These are phyloP conservation scores for Petrocephalus sullivani DNA, from an alignment of 2,797 vertebrate species.

Conservation along the genomic window DNA sequence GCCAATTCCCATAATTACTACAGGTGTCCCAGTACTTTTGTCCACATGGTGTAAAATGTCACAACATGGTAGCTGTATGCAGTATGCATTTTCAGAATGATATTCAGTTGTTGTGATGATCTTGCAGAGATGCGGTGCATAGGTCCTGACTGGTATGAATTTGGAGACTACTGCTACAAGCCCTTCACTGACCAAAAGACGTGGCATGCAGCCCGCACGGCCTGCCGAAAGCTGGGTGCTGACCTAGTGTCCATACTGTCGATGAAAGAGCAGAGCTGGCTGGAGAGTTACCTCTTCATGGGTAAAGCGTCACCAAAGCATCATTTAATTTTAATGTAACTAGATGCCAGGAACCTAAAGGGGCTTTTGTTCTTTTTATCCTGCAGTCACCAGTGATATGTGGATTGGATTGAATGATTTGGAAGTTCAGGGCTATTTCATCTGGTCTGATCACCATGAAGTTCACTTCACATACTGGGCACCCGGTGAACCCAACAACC, in stretches of 20 bases:
- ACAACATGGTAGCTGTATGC: background rate
- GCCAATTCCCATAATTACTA: background rate
- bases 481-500: slow-evolving; percentile 67
- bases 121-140: slow-evolving; percentile 62
- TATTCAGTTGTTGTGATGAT: background rate
- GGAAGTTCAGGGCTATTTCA: slow-evolving; percentile 46
- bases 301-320: slow-evolving; percentile 42
- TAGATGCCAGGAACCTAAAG: background rate
- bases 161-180: slow-evolving; percentile 72
- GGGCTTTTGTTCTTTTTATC: background rate
- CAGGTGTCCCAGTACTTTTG: background rate
- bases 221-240: slow-evolving; percentile 55
- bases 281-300: slow-evolving; percentile 67
- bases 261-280: slow-evolving; percentile 66
- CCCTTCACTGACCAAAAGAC: slow-evolving; percentile 55
- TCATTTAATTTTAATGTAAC: background rate
- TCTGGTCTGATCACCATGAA: slow-evolving; percentile 58
- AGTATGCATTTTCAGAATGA: background rate
- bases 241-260: slow-evolving; percentile 65
- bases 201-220: slow-evolving; percentile 47
- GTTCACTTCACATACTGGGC: slow-evolving; percentile 68
- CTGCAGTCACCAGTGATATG: slow-evolving; percentile 56
- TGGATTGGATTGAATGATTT: slow-evolving; percentile 69
- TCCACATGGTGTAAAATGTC: background rate
- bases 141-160: slow-evolving; percentile 65